Evolutionary conservation across 1,140 invertebrate genomes (phyloP).

Genomic region (Drosophila teissieri): DNA sequence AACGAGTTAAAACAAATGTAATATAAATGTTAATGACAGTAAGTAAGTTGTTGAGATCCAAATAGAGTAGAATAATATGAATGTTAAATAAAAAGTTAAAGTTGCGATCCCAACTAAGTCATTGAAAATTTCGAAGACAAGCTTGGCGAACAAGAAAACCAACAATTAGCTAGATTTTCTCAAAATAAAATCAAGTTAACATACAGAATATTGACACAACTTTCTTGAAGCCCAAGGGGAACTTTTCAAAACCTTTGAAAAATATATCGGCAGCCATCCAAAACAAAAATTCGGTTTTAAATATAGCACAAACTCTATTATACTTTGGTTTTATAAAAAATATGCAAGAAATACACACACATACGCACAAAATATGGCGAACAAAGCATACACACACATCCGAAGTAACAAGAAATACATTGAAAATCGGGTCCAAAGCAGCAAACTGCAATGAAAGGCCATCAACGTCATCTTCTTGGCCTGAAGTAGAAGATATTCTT

Average conservation of each 20-base stretch:
- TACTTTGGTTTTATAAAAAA: constrained; percentile 9
- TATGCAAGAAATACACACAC: constrained; percentile 2
- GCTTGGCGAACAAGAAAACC: too few relatives aligned
- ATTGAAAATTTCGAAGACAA: too few relatives aligned
- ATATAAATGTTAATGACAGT: background rate
- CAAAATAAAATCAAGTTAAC: too few relatives aligned
- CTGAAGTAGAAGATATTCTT: constrained; percentile 33
- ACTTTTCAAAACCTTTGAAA: background rate
- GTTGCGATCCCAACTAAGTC: too few relatives aligned
- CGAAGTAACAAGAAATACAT: constrained; percentile 12
- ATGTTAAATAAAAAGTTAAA: too few relatives aligned
- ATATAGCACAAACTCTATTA: constrained; percentile 6
- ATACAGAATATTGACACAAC: background rate
- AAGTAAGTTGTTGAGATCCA: too few relatives aligned
- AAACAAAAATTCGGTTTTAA: background rate
- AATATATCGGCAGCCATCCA: constrained; percentile 3
- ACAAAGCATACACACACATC: constrained; percentile 12
- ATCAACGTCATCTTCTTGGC: constrained; percentile 48
- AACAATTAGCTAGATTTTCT: too few relatives aligned
- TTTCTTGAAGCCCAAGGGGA: background rate
- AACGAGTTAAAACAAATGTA: constrained; percentile 8
- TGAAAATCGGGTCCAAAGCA: constrained; percentile 23
- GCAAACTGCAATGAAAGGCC: constrained; percentile 43
- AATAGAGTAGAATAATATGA: too few relatives aligned
- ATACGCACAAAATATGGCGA: background rate